Evolutionary conservation across 2,113 vertebrate species (phyloP), one percentile per base, ranked within the genome.

Genomic region (Rissa tridactyla): DNA sequence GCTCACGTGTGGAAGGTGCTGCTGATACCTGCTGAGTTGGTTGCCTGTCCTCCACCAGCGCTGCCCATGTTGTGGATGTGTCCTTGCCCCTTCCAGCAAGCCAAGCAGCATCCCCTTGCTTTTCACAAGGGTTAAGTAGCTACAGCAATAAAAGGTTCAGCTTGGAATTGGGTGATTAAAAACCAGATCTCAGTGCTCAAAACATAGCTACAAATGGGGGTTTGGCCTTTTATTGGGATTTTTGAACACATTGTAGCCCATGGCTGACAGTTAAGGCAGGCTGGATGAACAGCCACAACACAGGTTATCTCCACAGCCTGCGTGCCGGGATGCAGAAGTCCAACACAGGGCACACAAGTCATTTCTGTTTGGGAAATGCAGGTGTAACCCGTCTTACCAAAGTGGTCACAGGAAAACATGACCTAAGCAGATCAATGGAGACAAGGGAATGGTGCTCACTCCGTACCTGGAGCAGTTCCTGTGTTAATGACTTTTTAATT

Each of bases 51-150:
- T 88, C 55, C 42, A 13, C 17, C 9, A 29, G 51, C 1, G 7
- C 57, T 77, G 58, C 17, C 64, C 7, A 2, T 2, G 0, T 16
- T 26, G 60, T 68, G 51, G 23, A 14, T 1, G 0, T 11, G 1
- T 83, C 62, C 54, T 70, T 76, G 18, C 13, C 44, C 30, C 11
- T 52, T 70, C 51, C 34, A 86, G 34, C 38, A 65, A 88, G 34
- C 29, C 16, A 29, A 70, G 47, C 4, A 47, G 9, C 42, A 40
- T 36, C 2, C 1, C 49, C 16, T 87, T 87, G 38, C 42, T 82
- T 47, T 76, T 84, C 26, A 51, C 11, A 30, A 68, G 5, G 18
- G 11, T 49, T 75, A 46, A 52, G n/a, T 54, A 87, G 52, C 21
- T 64, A 49, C 83, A 92, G 36, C 4, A 40, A 61, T 42, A 20